Base-by-base conservation (phyloP, 2,888 invertebrate genomes). In the Erebia ligea region DNA sequence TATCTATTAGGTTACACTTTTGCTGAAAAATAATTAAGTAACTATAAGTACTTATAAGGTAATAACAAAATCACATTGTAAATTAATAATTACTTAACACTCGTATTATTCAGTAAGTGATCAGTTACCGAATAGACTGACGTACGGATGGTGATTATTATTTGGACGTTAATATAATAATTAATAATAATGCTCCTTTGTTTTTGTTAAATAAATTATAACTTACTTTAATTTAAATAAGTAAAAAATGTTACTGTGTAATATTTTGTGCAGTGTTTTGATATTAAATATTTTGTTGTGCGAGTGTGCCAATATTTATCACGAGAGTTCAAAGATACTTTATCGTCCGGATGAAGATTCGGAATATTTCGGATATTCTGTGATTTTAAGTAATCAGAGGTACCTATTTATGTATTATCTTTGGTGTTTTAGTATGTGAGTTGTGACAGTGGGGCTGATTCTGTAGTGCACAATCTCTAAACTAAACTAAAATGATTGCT, bases 341-440 rank as follows among this genome's bases (percentile, higher is more conserved):
- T 90, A 86, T 73, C 68, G 74, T 11, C 84, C 90, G 17, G 74
- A 74, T 0, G 81, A 84, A 45, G 73, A 57, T 13, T 48, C 86
- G 0, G 82, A 81, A 21, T 88, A 85, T 78, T 91, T 91, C 74
- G 91, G 91, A 8, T 91, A 82, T 67, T 81, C 86, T 2, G 86
- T 86, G 0, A 75, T 87, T 50, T 75, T 90, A 34, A 59, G 71
- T 58, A 19, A 70, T 3, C 63, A 74, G 25, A 63, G 64, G 73
- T 73, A 70, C 10, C 64, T 72, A 4, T 25, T 45, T 19, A 6
- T 52, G 1, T 82, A 15, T 57, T 19, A 0, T 6, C n/a, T 8
- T 4, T 50, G 50, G 15, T 50, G 15, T 50, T 5, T 50, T 50
- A n/a, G 3, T 25, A 25, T n/a, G n/a, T n/a, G n/a, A 25, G 25